Evolutionary conservation across 2,113 vertebrate genomes (phyloP).

Genomic region (Phainopepla nitens): DNA sequence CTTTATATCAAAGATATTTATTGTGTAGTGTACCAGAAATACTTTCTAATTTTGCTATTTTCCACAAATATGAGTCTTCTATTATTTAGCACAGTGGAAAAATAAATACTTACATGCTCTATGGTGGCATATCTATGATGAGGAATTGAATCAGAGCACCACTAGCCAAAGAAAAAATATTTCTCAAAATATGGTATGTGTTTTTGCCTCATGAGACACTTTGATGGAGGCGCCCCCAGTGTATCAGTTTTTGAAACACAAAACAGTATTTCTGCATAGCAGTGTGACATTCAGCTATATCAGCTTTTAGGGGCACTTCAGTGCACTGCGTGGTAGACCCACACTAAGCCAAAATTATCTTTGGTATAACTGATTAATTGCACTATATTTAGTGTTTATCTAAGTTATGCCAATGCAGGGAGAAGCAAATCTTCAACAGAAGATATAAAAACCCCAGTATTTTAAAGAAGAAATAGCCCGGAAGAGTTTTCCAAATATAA

Average conservation of each 20-base stretch:
- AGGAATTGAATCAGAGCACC: neutral
- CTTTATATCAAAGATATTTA: neutral
- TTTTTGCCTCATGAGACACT: neutral
- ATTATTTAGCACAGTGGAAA: neutral
- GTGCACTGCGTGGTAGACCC: neutral
- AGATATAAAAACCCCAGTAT: fast-evolving
- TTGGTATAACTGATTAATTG: neutral
- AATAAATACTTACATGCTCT: neutral
- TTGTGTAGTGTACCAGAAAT: neutral
- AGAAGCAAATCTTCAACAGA: neutral
- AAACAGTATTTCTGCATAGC: neutral
- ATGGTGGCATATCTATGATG: neutral
- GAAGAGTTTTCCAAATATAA: neutral
- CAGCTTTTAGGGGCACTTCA: neutral
- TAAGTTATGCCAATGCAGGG: neutral
- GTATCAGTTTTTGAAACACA: neutral
- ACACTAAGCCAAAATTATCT: neutral
- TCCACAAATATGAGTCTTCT: neutral
- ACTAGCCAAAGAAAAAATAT: neutral
- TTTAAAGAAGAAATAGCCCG: neutral
- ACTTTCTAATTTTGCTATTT: neutral
- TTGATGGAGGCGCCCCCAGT: neutral
- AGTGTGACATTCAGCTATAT: neutral
- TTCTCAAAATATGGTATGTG: neutral
- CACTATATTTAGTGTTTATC: neutral